These are phyloP conservation scores for Speoplatyrhinus poulsoni DNA, from an alignment of 2,113 vertebrate genomes.

Conservation along the genomic window DNA sequence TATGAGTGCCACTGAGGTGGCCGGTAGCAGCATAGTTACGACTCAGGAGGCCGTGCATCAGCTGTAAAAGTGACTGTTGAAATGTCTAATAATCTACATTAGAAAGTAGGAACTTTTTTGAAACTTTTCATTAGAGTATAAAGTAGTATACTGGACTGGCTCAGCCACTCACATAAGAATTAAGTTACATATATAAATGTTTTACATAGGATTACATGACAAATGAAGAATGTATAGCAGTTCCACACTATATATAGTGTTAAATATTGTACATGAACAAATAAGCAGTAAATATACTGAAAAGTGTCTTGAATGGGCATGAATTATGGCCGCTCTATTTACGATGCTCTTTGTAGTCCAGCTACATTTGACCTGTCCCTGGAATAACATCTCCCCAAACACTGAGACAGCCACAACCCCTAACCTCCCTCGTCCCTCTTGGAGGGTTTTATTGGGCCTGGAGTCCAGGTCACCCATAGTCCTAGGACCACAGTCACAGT, in stretches of 20 bases:
- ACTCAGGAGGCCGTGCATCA: constrained; percentile 38
- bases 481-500: constrained; percentile 35
- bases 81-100: constrained; percentile 8
- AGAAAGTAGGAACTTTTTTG: constrained; percentile 11
- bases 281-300: constrained; percentile 14
- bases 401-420: constrained; percentile 53
- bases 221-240: not conserved
- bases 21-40: constrained; percentile 44
- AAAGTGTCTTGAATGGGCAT: not conserved
- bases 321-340: constrained; percentile 61
- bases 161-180: not conserved
- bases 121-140: constrained; percentile 16
- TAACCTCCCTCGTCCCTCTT: constrained; percentile 45
- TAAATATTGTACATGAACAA: too few relatives aligned
- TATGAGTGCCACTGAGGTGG: constrained; percentile 55
- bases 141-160: not conserved
- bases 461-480: constrained; percentile 54
- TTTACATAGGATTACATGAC: not conserved
- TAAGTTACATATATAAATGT: not conserved
- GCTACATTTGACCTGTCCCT: constrained; percentile 58
- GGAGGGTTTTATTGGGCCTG: constrained; percentile 62
- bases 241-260: too few relatives aligned
- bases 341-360: constrained; percentile 57
- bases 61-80: constrained; percentile 30
- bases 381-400: constrained; percentile 67